Base-by-base conservation (phyloP, 2,113 vertebrate genomes). In the Brachyhypopomus gauderio region DNA sequence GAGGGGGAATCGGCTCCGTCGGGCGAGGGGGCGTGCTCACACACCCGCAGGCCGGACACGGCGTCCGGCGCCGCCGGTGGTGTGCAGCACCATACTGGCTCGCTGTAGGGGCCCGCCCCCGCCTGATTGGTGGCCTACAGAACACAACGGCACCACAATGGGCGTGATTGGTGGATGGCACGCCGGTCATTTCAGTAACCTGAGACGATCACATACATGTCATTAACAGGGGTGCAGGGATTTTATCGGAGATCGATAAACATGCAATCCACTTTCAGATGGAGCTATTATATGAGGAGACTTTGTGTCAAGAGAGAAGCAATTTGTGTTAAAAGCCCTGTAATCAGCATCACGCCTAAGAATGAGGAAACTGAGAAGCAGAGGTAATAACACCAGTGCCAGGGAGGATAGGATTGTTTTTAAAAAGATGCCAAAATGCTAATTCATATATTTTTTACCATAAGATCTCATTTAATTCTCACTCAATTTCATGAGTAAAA, bases 81-180 rank as follows among this genome's bases (percentile, higher is more conserved):
- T 3, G 96, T 98, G 80, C 91, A 91, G 92, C 96, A 97, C 81
- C 89, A 94, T 36, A 95, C 93, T 83, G 95, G 92, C 27, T 97
- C 95, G 11, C 97, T 97, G 88, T 94, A 95, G 0, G 95, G 95
- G 2, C 98, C 97, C 0, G 94, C 93, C 67, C 98, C 98, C 0
- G 96, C 96, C 87, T 96, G 95, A 89, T 98, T 99, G 80, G 95
- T 84, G 34, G 98, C 98, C 98, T 99, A 81, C 41, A 11, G 55
- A 22, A 41, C 52, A 5, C 62, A 22, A 66, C 27, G 9, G 45
- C 45, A 52, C 30, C 45, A 52, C 45, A 52, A 52, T 52, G 45
- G 45, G 12, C 12, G 9, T 52, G 45, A 52, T 52, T 52, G 45
- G 45, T 63, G 60, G 23, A 14, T 4, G 25, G 60, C 23, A 63